A percentile compares a stretch with the other conserved stretches of the same genome.
Conservation (phyloP, 2,113 vertebrate species). For the Carassius carassius region DNA sequence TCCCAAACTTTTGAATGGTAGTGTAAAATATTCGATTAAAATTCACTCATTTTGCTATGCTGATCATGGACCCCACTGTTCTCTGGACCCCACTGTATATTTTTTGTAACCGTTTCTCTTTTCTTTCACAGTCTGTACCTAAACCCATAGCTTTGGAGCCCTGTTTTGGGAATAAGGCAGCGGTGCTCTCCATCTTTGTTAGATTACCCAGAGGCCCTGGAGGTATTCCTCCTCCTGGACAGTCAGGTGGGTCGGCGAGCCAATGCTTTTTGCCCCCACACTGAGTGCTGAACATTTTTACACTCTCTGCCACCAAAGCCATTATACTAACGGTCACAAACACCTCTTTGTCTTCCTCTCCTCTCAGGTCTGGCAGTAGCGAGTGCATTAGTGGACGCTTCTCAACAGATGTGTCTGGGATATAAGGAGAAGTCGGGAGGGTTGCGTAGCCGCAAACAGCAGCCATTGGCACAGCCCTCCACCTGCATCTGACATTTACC, state of each 20-base stretch:
- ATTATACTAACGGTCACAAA: background rate
- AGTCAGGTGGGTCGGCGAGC: conserved; percentile 83
- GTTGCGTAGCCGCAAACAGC: conserved; percentile 55
- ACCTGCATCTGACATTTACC: conserved; percentile 39
- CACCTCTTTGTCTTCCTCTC: conserved; percentile 26
- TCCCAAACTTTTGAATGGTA: background rate
- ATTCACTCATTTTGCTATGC: background rate
- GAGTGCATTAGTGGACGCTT: conserved; percentile 51
- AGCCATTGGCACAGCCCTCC: conserved; percentile 47
- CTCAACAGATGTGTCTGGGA: conserved; percentile 58
- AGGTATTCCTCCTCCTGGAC: conserved; percentile 94
- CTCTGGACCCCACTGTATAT: background rate
- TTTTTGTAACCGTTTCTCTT: background rate
- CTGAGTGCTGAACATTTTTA: conserved; percentile 13
- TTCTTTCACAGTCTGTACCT: conserved; percentile 81
- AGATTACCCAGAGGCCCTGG: conserved; percentile 90
- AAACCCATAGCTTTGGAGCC: conserved; percentile 98
- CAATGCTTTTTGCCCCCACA: background rate
- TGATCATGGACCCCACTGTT: background rate
- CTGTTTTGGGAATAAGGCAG: conserved; percentile 95
- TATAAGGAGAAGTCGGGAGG: conserved; percentile 59
- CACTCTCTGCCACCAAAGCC: background rate
- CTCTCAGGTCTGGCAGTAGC: conserved; percentile 45
- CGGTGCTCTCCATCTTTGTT: conserved; percentile 95
- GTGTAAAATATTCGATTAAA: background rate